Base-by-base conservation (phyloP, 30 jellyfish, hydroid and myxozoan species). In the Aurelia sp. region DNA sequence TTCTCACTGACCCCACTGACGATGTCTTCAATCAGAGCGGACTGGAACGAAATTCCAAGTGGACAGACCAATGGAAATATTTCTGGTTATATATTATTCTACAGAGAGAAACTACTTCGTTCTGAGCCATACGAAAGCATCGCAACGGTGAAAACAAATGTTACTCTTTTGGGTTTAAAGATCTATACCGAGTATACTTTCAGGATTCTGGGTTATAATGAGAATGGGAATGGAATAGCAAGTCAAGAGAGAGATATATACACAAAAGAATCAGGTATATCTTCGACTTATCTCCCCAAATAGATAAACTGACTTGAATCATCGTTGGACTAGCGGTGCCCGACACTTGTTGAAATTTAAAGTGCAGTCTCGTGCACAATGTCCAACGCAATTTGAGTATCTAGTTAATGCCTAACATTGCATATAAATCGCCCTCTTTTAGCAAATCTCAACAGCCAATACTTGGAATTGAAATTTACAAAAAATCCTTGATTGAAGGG, bases 151-250 rank as follows among this genome's bases (percentile, higher is more conserved):
- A n/a, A 67, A 15, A 61, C 76, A 44, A 70, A 3, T 17, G 78
- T 73, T 20, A 73, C 79, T n/a, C 60, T 89, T 18, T 35, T 22
- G 15, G 90, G 87, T 10, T 65, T 89, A 75, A 58, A 71, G 47
- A 71, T 50, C 4, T 75, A n/a, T 75, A 89, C 97, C 1, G 89
- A 76, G 44, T 89, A 89, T 74, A 47, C 81, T 4, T 74, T 89
- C 71, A 57, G 97, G 47, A 76, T 89, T 74, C 77, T 89, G 11
- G 86, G 94, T 4, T 89, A 82, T 83, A 89, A 81, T 48, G 64
- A 74, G 51, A 81, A 81, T 37, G 97, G 97, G 53, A 89, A 89
- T 75, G 97, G 97, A 12, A 63, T 89, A 27, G 94, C 97, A 13
- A 81, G 90, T 48, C 5, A 22, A 30, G 87, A 88, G 73, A 59